phyloP scores from a whole-genome alignment of 1,140 invertebrate genomes.

The Drosophila melanica region DNA sequence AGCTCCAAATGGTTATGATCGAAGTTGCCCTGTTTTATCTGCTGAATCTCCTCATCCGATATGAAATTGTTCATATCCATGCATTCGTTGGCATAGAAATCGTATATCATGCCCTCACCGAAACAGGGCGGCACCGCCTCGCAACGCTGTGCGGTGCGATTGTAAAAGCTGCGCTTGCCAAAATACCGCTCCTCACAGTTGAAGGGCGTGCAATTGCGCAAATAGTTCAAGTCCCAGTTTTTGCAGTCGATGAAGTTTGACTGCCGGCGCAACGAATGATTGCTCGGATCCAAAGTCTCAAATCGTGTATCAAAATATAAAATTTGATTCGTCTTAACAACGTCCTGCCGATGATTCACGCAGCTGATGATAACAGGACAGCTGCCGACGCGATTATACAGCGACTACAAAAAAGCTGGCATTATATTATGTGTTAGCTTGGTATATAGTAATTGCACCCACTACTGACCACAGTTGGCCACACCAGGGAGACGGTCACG shows the following conservation, averaged over 20 bases:
- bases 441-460: background rate
- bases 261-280: slow-evolving; percentile 45
- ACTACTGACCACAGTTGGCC: slow-evolving; percentile 71
- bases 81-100: slow-evolving; percentile 64
- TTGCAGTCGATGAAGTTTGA: slow-evolving; percentile 60
- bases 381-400: slow-evolving; percentile 75
- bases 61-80: slow-evolving; percentile 49
- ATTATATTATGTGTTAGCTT: background rate
- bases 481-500: slow-evolving; percentile 68
- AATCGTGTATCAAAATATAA: slow-evolving; percentile 71
- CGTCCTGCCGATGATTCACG: slow-evolving; percentile 38
- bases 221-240: slow-evolving; percentile 75
- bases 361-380: slow-evolving; percentile 62
- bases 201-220: slow-evolving; percentile 67
- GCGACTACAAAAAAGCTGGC: slow-evolving; percentile 44
- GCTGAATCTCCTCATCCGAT: slow-evolving; percentile 54
- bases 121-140: slow-evolving; percentile 44
- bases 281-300: slow-evolving; percentile 62
- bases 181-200: slow-evolving; percentile 79
- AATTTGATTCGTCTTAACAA: slow-evolving; percentile 39
- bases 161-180: slow-evolving; percentile 70
- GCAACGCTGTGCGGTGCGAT: slow-evolving; percentile 52
- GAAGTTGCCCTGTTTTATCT: slow-evolving; percentile 50
- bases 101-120: slow-evolving; percentile 44
- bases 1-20: slow-evolving; percentile 56